Conservation (phyloP, 2,888 invertebrate species). For the Drosophila quinaria region DNA sequence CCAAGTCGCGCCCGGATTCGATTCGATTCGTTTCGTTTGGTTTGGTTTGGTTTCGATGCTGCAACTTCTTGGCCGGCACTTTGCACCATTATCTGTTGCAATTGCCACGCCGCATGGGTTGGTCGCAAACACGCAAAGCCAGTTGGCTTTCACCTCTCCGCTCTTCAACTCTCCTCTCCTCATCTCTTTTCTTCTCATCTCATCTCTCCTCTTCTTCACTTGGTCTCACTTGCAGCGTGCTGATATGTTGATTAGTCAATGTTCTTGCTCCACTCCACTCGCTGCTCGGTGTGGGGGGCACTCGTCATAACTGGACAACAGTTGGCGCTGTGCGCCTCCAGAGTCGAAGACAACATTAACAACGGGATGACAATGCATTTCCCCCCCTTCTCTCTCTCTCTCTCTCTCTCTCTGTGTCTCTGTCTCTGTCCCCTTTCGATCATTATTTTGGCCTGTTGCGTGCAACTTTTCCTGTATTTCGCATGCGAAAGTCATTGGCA, state of each 20-base stretch:
- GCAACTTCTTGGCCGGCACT: conserved; percentile 64
- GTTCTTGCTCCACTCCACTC: conserved; percentile 47
- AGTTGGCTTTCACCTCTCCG: neutral
- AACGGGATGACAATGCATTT: conserved; percentile 66
- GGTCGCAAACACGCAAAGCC: conserved; percentile 62
- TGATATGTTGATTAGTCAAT: conserved; percentile 78
- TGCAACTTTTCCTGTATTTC: conserved; percentile 17
- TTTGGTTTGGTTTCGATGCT: conserved; percentile 24
- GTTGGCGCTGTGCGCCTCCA: conserved; percentile 51
- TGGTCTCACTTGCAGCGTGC: conserved; percentile 54
- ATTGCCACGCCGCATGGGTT: conserved; percentile 74
- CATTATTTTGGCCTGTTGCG: conserved; percentile 41
- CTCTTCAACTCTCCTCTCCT: neutral
- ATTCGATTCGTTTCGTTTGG: conserved; percentile 41
- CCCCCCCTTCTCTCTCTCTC: neutral
- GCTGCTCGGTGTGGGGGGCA: conserved; percentile 33
- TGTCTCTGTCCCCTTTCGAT: conserved; percentile 17
- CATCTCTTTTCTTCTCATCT: neutral
- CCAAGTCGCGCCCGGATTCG: neutral
- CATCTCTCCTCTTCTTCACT: neutral
- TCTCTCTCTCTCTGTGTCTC: neutral
- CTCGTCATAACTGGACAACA: conserved; percentile 57
- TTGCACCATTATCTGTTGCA: conserved; percentile 74
- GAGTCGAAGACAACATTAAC: conserved; percentile 62
- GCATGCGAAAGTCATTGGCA: conserved; percentile 7